Base-by-base conservation (phyloP, 2,888 invertebrate genomes). In the Spatulosminthurus flaviceps region DNA sequence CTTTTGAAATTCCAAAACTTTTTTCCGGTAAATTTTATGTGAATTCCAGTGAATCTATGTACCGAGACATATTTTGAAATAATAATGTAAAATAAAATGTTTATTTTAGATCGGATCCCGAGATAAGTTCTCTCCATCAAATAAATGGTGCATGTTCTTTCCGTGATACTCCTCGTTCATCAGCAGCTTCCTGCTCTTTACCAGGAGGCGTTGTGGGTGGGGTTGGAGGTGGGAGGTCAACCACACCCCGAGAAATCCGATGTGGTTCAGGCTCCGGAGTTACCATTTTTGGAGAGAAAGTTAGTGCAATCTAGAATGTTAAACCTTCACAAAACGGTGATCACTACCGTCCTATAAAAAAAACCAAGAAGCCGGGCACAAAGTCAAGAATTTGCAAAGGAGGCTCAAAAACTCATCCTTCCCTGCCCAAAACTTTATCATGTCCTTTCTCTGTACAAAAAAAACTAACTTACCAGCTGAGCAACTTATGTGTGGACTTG, bases 161-260 rank as follows among this genome's bases (percentile, higher is more conserved):
- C 61, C 81, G 83, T 16, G 85, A 83, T 19, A 83, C 84, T 21
- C 85, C 84, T 67, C 81, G 84, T 19, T 83, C 85, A 22, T 83
- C 84, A 42, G 88, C 85, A 87, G 88, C 84, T 87, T 88, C 82
- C 87, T 88, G 86, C 87, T 88, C 80, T 87, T 87, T 86, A 87
- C 88, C 77, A 42, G 73, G 61, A 28, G 60, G 41, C 26, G 73
- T 24, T 13, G 43, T 5, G 0, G 61, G 66, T 4, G 69, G 67
- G 13, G n/a, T 81, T 26, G 81, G 77, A 64, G 82, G 82, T 42
- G 83, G 82, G 24, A 81, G 84, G 72, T 82, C 84, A 42, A 83
- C 83, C 29, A 83, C 84, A 79, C 84, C 84, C 26, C 78, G 84
- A 28, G 85, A 85, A 81, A 86, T 85, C 71, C 82, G 87, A 79